These are phyloP conservation scores for Bathynomus jamesi DNA, from an alignment of 1,140 invertebrate species.

Conservation along the genomic window DNA sequence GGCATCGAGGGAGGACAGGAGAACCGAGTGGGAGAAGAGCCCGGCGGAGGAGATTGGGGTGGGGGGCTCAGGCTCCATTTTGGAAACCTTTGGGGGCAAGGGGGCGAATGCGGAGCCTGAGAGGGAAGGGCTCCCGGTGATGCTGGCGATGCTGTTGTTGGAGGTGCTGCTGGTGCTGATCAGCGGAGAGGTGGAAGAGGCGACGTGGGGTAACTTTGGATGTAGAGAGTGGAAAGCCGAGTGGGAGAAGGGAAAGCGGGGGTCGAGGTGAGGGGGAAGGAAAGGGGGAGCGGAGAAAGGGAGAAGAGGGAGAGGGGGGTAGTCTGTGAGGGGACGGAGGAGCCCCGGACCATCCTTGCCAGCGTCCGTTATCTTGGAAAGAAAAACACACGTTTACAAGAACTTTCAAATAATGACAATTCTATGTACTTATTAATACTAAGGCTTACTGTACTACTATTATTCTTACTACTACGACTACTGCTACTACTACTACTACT, in stretches of 20 bases:
- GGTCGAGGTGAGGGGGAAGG: constrained; percentile 30
- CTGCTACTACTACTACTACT: no score
- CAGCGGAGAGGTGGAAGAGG: constrained; percentile 7
- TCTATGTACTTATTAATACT: no score
- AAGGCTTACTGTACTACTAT: no score
- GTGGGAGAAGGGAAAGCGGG: constrained; percentile 25
- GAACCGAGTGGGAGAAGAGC: constrained; percentile 46
- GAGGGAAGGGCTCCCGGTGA: constrained; percentile 8
- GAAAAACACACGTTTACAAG: no score
- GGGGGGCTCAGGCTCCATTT: constrained; percentile 22
- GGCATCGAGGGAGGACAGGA: constrained; percentile 66
- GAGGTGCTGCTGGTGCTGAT: constrained; percentile 6
- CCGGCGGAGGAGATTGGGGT: constrained; percentile 41
- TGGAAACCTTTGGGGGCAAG: constrained; percentile 26
- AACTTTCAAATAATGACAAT: no score
- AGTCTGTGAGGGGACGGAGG: constrained; percentile 30
- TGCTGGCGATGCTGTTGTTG: constrained; percentile 11
- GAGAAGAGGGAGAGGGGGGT: constrained; percentile 27
- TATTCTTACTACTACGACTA: no score
- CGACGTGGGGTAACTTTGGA: constrained; percentile 18
- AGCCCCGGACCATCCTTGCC: constrained; percentile 23
- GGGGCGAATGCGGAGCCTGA: constrained; percentile 31
- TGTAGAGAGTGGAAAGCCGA: constrained; percentile 32
- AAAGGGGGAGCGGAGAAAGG: constrained; percentile 30
- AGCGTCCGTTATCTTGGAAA: constrained; percentile 22